Base-by-base conservation (phyloP, 1,140 invertebrate species). In the Anastrepha ludens region DNA sequence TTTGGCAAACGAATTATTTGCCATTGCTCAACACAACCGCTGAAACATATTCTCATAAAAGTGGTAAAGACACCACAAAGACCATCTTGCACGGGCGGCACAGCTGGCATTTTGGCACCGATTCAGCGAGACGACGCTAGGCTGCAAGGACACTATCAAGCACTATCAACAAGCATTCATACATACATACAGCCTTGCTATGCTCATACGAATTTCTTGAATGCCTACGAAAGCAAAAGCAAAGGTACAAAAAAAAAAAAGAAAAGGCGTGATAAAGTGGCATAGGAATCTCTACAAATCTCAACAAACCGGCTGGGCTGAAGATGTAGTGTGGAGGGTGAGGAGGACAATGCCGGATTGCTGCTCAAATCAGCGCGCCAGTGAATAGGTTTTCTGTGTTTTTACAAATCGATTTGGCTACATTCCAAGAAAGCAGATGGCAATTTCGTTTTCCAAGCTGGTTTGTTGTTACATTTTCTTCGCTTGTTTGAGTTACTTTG, bases 301-400 rank as follows among this genome's bases (percentile, higher is more conserved):
- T 74, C 41, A 47, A 44, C n/a, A 9, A 15, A 20, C 74, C 44
- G n/a, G 3, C 7, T 13, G 47, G 8, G 17, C 47, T 13, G 8
- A 3, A 50, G 74, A 81, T 55, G 70, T 47, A 17, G 47, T 7
- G 47, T 8, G 17, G 74, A 0, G 20, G 5, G 41, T 9, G 60
- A 2, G 39, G 44, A 64, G 60, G 60, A 15, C 60, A 67, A 39
- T 58, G 74, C 47, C 47, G 74, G 47, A 17, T 55, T 9, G 13
- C 47, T 55, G 44, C 74, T 9, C 47, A 81, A 81, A 81, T 81
- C 74, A 81, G 74, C n/a, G 70, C 70, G 74, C 74, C 74, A 50
- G 74, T 81, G 74, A 81, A 81, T 81, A 58, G 74, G 74, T 58
- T 81, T 81, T 81, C 74, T 81, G 47, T 81, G 74, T 81, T 81